Evolutionary conservation across 2,888 invertebrate species (phyloP).

Genomic region (Campopleginae sp.): DNA sequence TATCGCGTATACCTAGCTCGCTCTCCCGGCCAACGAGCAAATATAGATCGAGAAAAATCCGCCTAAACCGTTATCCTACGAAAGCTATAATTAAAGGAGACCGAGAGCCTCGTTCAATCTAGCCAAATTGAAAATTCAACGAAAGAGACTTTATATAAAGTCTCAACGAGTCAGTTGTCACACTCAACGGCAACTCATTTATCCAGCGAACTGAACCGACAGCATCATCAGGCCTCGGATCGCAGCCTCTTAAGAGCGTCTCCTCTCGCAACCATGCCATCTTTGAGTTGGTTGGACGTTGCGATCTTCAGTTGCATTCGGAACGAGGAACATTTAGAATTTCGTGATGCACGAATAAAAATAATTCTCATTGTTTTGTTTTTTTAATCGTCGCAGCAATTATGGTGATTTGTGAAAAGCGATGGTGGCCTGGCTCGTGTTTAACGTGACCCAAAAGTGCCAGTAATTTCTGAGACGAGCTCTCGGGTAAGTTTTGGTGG

Average conservation of each 20-base stretch:
- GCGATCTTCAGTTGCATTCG: too few relatives aligned
- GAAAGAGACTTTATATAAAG: background rate
- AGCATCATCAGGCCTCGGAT: too few relatives aligned
- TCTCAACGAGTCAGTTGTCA: background rate
- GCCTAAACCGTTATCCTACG: slow-evolving; percentile 10
- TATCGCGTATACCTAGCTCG: slow-evolving; percentile 21
- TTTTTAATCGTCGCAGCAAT: too few relatives aligned
- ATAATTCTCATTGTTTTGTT: background rate
- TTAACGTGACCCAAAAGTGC: slow-evolving; percentile 21
- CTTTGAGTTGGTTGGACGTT: too few relatives aligned
- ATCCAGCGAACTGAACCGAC: background rate
- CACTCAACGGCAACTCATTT: background rate
- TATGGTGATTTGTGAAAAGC: too few relatives aligned
- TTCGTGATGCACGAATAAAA: too few relatives aligned
- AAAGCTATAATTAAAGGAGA: slow-evolving; percentile 59
- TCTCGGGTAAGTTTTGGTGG: slow-evolving; percentile 34
- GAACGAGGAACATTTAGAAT: too few relatives aligned
- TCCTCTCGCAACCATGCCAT: too few relatives aligned
- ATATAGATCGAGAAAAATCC: slow-evolving; percentile 9
- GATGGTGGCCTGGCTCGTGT: background rate
- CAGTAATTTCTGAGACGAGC: slow-evolving; percentile 41
- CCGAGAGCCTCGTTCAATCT: slow-evolving; percentile 31
- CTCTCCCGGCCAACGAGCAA: background rate
- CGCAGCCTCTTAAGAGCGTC: too few relatives aligned
- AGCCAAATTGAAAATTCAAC: background rate